phyloP scores from a whole-genome alignment of 2,113 vertebrate species.

The Podilymbus podiceps region DNA sequence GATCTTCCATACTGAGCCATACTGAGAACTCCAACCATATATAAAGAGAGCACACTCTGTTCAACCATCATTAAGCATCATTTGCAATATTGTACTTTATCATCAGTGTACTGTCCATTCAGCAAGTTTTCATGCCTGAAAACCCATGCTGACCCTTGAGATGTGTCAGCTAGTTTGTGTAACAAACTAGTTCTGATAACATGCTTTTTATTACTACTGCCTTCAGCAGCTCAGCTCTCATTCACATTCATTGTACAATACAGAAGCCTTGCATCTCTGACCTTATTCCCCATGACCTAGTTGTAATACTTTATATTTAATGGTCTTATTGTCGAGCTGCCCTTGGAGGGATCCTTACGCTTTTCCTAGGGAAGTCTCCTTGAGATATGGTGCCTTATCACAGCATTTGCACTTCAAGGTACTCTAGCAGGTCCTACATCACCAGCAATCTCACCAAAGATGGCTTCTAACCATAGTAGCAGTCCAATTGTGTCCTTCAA shows the following conservation, averaged over 20 bases:
- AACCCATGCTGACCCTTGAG: slow-evolving; percentile 3
- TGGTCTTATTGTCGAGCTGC: slow-evolving; percentile 30
- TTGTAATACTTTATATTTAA: slow-evolving; percentile 37
- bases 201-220: background rate
- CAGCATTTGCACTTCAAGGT: background rate
- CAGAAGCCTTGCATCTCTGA: slow-evolving; percentile 23
- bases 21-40: background rate
- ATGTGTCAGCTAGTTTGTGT: slow-evolving; percentile 33
- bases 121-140: slow-evolving; percentile 48
- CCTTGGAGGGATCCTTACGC: slow-evolving; percentile 6
- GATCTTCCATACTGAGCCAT: background rate
- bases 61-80: slow-evolving; percentile 3
- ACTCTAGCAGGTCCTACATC: background rate
- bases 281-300: slow-evolving; percentile 14
- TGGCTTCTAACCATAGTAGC: background rate
- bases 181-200: slow-evolving; percentile 44
- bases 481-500: background rate
- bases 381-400: background rate
- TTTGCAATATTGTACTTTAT: slow-evolving; percentile 10
- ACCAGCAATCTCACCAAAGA: background rate
- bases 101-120: slow-evolving; percentile 1
- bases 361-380: background rate
- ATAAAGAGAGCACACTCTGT: background rate
- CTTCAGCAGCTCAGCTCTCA: background rate
- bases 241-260: background rate